A percentile compares a stretch with the other conserved stretches of the same genome.
Evolutionary conservation across 1,140 invertebrate species (phyloP).

Genomic region (Neotoxoptera formosana): DNA sequence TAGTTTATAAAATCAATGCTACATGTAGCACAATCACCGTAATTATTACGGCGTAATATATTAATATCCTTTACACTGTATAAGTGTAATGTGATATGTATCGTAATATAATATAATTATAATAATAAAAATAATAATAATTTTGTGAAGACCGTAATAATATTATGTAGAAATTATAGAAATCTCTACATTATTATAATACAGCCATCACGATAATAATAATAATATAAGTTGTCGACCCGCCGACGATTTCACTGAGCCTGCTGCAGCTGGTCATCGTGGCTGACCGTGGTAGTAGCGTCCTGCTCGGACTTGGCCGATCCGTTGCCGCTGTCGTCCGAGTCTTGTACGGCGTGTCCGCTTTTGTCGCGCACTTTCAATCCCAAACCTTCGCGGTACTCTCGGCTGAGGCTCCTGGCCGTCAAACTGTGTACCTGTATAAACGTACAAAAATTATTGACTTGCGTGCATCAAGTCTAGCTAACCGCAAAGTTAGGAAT

Average conservation of each 20-base stretch:
- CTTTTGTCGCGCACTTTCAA: constrained; percentile 31
- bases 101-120: too few species aligned
- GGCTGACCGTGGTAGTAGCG: not conserved
- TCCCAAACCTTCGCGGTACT: constrained; percentile 74
- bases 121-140: not conserved
- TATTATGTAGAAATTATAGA: too few species aligned
- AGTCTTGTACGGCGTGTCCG: constrained; percentile 20
- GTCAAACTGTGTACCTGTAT: constrained; percentile 80
- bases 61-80: not conserved
- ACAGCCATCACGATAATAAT: not conserved
- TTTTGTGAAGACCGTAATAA: not conserved
- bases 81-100: not conserved
- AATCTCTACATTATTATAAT: not conserved
- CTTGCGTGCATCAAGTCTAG: too few species aligned
- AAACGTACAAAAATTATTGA: not conserved
- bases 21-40: not conserved
- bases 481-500: too few species aligned
- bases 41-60: too few species aligned
- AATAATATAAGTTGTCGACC: not conserved
- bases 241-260: not conserved
- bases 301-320: not conserved
- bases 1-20: not conserved
- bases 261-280: not conserved
- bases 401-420: constrained; percentile 78
- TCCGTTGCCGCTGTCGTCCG: constrained; percentile 50